Conservation (phyloP, 2,797 vertebrate genomes). For the Falco naumanni region DNA sequence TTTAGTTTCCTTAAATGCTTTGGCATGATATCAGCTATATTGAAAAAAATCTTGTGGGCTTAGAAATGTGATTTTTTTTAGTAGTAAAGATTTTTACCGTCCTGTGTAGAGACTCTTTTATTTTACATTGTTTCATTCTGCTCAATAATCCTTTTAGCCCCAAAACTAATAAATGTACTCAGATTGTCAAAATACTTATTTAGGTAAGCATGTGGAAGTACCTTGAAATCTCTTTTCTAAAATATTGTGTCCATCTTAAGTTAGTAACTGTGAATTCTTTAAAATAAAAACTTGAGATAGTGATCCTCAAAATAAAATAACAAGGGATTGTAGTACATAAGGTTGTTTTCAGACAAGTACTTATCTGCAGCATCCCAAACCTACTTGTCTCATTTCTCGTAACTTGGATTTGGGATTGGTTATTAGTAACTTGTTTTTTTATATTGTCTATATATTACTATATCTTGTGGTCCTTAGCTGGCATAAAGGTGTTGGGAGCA, state of each 20-base stretch:
- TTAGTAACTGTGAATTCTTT: not conserved
- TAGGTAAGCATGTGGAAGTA: not conserved
- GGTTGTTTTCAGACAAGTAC: not conserved
- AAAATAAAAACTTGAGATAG: not conserved
- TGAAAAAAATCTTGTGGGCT: not conserved
- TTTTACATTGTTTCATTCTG: conserved; percentile 4
- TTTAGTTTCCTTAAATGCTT: conserved; percentile 38
- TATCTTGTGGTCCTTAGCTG: not conserved
- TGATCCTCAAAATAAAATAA: not conserved
- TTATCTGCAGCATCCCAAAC: not conserved
- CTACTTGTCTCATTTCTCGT: fast-evolving
- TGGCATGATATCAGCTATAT: not conserved
- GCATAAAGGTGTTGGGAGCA: not conserved
- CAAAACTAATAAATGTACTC: not conserved
- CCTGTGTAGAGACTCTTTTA: not conserved
- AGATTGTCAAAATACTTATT: not conserved
- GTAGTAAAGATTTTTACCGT: not conserved
- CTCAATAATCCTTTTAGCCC: not conserved
- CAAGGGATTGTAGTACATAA: not conserved
- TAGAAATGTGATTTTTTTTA: not conserved
- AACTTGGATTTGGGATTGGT: not conserved
- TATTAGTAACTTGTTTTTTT: not conserved
- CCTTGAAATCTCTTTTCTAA: not conserved
- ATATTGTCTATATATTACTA: fast-evolving
- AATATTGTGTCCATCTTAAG: not conserved